A percentile compares a stretch with the other conserved stretches of the same genome.
These are phyloP conservation scores for Andinoacara biseriatus DNA, from an alignment of 2,113 vertebrate species.

Conservation along the genomic window DNA sequence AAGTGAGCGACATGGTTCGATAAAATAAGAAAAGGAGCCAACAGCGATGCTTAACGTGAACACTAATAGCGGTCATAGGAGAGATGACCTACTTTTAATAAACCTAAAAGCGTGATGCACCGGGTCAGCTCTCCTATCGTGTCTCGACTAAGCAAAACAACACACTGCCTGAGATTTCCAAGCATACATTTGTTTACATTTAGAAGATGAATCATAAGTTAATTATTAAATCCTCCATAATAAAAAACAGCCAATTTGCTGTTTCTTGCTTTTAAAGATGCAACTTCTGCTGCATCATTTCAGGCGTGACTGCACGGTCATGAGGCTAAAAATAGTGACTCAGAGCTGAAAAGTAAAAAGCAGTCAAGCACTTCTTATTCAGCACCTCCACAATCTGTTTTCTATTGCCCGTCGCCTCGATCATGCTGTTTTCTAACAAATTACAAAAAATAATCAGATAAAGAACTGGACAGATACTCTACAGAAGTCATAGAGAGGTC, in stretches of 20 bases:
- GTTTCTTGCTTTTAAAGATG: not conserved
- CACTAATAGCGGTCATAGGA: slow-evolving; percentile 51
- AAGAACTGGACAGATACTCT: not conserved
- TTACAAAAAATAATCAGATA: not conserved
- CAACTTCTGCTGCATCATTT: not conserved
- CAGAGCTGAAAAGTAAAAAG: slow-evolving; percentile 5
- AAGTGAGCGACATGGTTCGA: not conserved
- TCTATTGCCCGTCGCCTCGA: not conserved
- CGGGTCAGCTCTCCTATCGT: slow-evolving; percentile 19
- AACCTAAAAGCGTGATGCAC: slow-evolving; percentile 34
- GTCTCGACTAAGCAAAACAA: slow-evolving; percentile 19
- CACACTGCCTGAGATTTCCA: not conserved
- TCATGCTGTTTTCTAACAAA: not conserved
- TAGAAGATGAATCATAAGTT: not conserved
- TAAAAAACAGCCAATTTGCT: not conserved
- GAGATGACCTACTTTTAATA: slow-evolving; percentile 57
- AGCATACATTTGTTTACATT: not conserved
- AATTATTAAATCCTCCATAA: not conserved
- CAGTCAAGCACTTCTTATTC: slow-evolving; percentile 1
- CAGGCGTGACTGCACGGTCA: not conserved
- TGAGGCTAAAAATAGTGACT: slow-evolving; percentile 24
- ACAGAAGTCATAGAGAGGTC: not conserved
- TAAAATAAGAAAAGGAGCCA: not conserved
- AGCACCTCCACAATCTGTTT: slow-evolving; percentile 6
- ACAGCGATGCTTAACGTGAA: slow-evolving; percentile 33